These are phyloP conservation scores for Lutjanus erythropterus DNA, from an alignment of 2,113 vertebrate species.

Conservation along the genomic window DNA sequence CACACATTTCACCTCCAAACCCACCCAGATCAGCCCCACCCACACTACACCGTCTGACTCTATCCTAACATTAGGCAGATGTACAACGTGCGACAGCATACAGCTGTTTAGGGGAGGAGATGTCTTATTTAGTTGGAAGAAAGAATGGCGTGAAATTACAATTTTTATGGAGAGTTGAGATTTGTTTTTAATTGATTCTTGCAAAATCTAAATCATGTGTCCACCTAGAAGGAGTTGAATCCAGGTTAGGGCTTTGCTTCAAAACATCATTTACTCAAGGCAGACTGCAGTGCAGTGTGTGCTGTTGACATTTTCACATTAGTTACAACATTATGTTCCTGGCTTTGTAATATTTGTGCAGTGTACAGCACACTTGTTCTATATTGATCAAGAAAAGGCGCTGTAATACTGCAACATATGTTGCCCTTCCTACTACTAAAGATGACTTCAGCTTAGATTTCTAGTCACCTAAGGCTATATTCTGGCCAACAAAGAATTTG, in stretches of 20 bases:
- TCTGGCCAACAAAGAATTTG: too few relatives aligned
- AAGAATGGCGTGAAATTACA: constrained; percentile 27
- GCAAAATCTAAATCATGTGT: neutral
- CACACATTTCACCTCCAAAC: constrained; percentile 30
- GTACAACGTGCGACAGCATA: constrained; percentile 25
- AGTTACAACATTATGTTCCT: constrained; percentile 11
- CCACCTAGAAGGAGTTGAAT: constrained; percentile 1
- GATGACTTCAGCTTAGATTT: too few relatives aligned
- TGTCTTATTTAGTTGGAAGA: constrained; percentile 28
- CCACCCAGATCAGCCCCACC: constrained; percentile 24
- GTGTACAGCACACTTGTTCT: neutral
- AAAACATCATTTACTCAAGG: constrained; percentile 17
- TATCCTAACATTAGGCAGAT: constrained; percentile 54
- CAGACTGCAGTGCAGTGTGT: neutral
- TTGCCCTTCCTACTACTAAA: too few relatives aligned
- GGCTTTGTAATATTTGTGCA: constrained; percentile 7
- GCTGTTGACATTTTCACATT: constrained; percentile 7
- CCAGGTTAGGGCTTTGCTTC: constrained; percentile 15
- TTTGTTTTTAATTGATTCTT: constrained; percentile 38
- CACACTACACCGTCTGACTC: constrained; percentile 12
- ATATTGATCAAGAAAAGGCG: too few relatives aligned
- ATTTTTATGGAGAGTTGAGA: neutral
- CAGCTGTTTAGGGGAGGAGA: constrained; percentile 32
- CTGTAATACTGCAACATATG: too few relatives aligned
- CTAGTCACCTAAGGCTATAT: too few relatives aligned